Conservation (phyloP, 2,797 vertebrate species). For the Cirrhinus molitorella region DNA sequence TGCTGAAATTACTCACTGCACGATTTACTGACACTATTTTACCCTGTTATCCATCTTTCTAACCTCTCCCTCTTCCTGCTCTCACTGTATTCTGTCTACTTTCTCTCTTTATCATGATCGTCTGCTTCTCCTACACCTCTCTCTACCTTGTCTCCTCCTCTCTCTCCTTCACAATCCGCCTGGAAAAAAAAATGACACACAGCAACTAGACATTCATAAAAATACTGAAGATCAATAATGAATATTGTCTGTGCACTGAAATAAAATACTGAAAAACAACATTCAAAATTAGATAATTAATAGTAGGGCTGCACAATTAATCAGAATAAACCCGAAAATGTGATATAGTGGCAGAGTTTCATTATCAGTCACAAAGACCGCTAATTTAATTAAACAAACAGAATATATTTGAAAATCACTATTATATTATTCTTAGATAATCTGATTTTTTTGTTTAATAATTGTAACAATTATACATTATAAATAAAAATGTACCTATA, state of each 20-base stretch:
- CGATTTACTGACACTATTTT: background rate
- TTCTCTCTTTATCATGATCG: background rate
- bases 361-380: too few relatives aligned
- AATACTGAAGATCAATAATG: background rate
- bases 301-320: too few relatives aligned
- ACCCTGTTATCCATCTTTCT: slow-evolving; percentile 17
- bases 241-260: background rate
- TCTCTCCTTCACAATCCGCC: background rate
- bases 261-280: background rate
- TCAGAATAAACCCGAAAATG: too few relatives aligned
- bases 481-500: too few relatives aligned
- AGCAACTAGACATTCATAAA: background rate
- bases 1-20: background rate
- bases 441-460: too few relatives aligned
- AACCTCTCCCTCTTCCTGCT: slow-evolving; percentile 28
- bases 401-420: background rate
- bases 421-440: background rate
- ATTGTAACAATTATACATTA: too few relatives aligned
- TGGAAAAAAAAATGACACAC: background rate
- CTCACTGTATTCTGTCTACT: slow-evolving; percentile 13
- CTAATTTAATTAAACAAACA: too few relatives aligned
- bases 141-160: background rate
- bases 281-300: background rate
- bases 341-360: too few relatives aligned
- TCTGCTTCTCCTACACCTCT: slow-evolving; percentile 11